These are phyloP conservation scores for Sycon ciliatum DNA, from an alignment of 37 sponge, comb jelly and placozoan genomes.

Conservation along the genomic window DNA sequence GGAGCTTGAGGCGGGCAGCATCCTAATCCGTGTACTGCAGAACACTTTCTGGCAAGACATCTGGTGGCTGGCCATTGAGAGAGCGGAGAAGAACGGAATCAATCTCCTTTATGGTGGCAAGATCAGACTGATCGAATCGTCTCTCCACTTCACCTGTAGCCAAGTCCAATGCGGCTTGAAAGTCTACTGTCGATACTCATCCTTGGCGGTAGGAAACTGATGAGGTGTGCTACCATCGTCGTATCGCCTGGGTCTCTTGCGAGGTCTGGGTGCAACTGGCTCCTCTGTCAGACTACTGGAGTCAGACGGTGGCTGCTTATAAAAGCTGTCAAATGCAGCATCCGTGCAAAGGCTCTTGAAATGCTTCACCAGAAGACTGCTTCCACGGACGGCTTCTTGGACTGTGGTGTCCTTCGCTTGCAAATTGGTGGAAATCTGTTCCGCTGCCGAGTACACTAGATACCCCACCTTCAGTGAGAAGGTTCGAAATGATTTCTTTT, in stretches of 20 bases:
- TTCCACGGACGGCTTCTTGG: constrained; percentile 38
- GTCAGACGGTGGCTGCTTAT: neutral
- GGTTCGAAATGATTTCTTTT: constrained; percentile 45
- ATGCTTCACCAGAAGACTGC: too few species aligned
- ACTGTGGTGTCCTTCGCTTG: constrained; percentile 47
- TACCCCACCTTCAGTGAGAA: too few species aligned
- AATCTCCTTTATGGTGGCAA: neutral
- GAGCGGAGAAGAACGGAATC: neutral
- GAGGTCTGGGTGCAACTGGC: constrained; percentile 16
- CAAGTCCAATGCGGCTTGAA: constrained; percentile 11
- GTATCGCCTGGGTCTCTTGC: neutral
- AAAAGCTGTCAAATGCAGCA: too few species aligned
- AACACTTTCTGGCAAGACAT: too few species aligned
- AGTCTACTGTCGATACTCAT: neutral
- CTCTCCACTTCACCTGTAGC: neutral
- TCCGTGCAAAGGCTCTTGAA: too few species aligned
- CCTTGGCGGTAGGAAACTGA: constrained; percentile 9
- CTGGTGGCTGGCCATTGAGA: too few species aligned
- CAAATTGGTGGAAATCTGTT: constrained; percentile 41
- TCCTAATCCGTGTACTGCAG: too few species aligned
- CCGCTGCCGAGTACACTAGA: too few species aligned
- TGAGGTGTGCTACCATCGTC: neutral
- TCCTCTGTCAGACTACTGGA: neutral
- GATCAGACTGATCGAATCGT: constrained; percentile 12
- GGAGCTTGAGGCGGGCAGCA: constrained; percentile 11